phyloP scores from a whole-genome alignment of 2,888 invertebrate species.

The Parnassius apollo region DNA sequence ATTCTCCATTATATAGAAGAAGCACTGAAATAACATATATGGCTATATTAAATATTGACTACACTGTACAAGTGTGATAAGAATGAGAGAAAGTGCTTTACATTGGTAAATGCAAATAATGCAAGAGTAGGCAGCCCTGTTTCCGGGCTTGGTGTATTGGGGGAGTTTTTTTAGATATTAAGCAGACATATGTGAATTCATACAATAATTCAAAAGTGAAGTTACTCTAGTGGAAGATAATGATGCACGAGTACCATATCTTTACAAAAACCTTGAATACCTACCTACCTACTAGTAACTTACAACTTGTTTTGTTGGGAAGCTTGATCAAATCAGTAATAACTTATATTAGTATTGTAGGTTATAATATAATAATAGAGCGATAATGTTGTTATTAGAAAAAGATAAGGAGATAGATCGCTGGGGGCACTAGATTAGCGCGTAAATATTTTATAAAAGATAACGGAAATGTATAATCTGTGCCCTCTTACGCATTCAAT shows the following conservation, averaged over 20 bases:
- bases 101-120: conserved; percentile 84
- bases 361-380: not conserved
- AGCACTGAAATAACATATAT: conserved; percentile 83
- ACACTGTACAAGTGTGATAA: conserved; percentile 80
- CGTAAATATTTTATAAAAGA: conserved; percentile 16
- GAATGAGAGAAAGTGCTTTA: conserved; percentile 32
- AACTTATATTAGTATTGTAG: not conserved
- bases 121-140: conserved; percentile 86
- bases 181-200: conserved; percentile 85
- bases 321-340: too few relatives aligned
- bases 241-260: conserved; percentile 88
- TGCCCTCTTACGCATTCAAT: too few relatives aligned
- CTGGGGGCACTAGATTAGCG: conserved; percentile 14
- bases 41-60: conserved; percentile 89
- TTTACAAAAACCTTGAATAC: conserved; percentile 84
- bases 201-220: conserved; percentile 71
- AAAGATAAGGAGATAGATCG: conserved; percentile 13
- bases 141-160: conserved; percentile 84
- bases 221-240: conserved; percentile 81
- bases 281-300: too few relatives aligned
- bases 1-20: conserved; percentile 88
- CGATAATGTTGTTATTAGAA: conserved; percentile 14
- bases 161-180: conserved; percentile 86
- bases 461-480: not conserved
- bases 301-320: too few relatives aligned